Conservation (phyloP, 2,113 vertebrate species). For the Uria aalge region DNA sequence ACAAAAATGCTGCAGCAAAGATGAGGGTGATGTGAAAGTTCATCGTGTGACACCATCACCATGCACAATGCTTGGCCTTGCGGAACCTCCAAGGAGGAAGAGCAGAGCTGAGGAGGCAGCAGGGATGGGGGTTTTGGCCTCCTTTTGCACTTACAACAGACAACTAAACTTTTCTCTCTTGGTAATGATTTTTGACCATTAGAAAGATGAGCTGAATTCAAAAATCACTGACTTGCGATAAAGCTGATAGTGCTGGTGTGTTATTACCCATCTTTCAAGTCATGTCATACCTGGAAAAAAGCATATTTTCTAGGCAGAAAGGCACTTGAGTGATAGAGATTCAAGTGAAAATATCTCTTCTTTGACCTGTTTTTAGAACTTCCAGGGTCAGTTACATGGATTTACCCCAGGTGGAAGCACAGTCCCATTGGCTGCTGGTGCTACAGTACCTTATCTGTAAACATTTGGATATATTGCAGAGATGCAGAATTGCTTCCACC, state of each 20-base stretch:
- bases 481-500: neutral
- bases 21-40: neutral
- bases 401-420: neutral
- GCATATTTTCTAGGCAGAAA: neutral
- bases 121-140: neutral
- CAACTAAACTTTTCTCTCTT: neutral
- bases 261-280: constrained; percentile 27
- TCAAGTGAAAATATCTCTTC: neutral
- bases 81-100: neutral
- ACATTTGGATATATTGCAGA: neutral
- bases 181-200: neutral
- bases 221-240: neutral
- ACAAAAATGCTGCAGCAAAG: neutral
- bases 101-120: neutral
- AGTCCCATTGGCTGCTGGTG: neutral
- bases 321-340: neutral
- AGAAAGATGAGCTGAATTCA: constrained; percentile 35
- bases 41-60: neutral
- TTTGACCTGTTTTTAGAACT: neutral
- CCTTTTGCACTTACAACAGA: neutral
- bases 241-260: neutral
- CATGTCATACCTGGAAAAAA: neutral
- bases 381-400: neutral
- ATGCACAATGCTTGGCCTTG: neutral
- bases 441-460: neutral